Conservation (phyloP, 2,888 invertebrate species). For the Nephrocerus scutellatus region DNA sequence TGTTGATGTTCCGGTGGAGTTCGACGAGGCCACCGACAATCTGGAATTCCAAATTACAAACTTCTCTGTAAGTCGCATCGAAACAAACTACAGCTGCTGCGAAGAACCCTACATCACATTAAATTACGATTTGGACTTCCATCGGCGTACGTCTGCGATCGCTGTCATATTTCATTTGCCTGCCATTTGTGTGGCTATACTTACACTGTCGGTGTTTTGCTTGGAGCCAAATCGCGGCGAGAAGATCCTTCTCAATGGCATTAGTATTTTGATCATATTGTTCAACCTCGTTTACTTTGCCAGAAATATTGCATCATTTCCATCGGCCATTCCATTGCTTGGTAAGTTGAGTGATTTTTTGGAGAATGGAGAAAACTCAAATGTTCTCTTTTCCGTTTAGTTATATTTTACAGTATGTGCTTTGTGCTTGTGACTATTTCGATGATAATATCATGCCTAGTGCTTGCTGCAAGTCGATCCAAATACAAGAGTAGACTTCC, state of each 20-base stretch:
- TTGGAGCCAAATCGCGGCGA: conserved; percentile 56
- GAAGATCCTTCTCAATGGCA: conserved; percentile 54
- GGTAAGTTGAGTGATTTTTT: too few species aligned
- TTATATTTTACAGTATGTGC: conserved; percentile 51
- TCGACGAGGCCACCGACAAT: conserved; percentile 24
- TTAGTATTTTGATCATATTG: conserved; percentile 52
- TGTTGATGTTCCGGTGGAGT: too few species aligned
- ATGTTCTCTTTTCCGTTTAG: too few species aligned
- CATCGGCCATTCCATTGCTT: conserved; percentile 42
- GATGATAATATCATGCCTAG: conserved; percentile 49
- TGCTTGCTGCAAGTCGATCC: conserved; percentile 35
- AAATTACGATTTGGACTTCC: conserved; percentile 50
- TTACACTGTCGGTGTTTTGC: conserved; percentile 55
- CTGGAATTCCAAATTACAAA: too few species aligned
- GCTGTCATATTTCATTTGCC: conserved; percentile 54
- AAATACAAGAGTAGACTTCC: conserved; percentile 23
- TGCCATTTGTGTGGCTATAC: conserved; percentile 52
- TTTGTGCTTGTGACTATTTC: conserved; percentile 51
- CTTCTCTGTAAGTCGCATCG: conserved; percentile 19
- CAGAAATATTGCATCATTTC: conserved; percentile 45
- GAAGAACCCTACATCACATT: conserved; percentile 52
- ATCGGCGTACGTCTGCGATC: conserved; percentile 51
- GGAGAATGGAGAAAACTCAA: too few species aligned
- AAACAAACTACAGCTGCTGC: conserved; percentile 51
- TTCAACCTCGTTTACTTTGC: conserved; percentile 56